Evolutionary conservation across 2,797 vertebrate species (phyloP).

Genomic region (Rhinogobio ventralis): DNA sequence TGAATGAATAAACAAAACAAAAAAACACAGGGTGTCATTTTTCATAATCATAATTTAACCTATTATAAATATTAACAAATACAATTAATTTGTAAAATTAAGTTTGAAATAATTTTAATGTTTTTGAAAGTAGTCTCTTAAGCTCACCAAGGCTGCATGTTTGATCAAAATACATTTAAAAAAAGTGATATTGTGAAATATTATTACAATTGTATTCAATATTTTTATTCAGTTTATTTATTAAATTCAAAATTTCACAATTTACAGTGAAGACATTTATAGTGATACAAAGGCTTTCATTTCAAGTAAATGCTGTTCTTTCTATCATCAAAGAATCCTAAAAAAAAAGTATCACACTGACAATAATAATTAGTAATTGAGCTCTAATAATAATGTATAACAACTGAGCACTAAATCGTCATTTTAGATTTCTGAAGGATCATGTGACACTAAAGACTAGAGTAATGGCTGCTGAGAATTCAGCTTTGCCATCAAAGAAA

Average conservation of each 20-base stretch:
- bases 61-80: neutral
- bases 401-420: neutral
- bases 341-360: neutral
- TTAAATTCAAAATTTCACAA: neutral
- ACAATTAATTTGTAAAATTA: too few species aligned
- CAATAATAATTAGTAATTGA: neutral
- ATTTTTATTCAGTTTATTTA: too few species aligned
- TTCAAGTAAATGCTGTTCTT: neutral
- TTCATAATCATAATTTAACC: neutral
- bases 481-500: neutral
- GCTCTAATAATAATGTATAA: neutral
- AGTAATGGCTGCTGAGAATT: too few species aligned
- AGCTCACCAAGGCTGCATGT: too few species aligned
- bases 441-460: neutral
- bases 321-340: neutral
- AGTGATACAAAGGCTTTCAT: neutral
- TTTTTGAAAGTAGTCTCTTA: too few species aligned
- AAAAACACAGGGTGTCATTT: neutral
- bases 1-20: too few species aligned
- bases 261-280: neutral
- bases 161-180: too few species aligned
- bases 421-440: neutral
- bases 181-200: too few species aligned
- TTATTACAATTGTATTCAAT: too few species aligned
- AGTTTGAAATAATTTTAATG: too few species aligned